These are phyloP conservation scores for Linurgus olivaceus DNA, from an alignment of 2,797 vertebrate genomes.

Conservation along the genomic window DNA sequence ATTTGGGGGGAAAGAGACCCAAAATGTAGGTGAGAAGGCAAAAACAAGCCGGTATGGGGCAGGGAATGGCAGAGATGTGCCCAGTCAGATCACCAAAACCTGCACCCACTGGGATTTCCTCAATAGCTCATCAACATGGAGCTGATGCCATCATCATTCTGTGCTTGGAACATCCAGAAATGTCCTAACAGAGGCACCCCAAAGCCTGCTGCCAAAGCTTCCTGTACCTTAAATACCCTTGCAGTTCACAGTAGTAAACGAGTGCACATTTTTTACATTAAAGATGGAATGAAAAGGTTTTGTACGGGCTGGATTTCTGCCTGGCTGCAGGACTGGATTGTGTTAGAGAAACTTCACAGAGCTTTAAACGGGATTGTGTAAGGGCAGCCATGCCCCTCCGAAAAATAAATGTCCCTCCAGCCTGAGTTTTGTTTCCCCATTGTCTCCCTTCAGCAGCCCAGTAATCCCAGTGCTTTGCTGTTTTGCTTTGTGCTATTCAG, in stretches of 20 bases:
- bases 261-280: constrained; percentile 30
- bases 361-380: constrained; percentile 52
- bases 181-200: background rate
- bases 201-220: background rate
- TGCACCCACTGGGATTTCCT: background rate
- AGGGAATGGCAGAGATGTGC: background rate
- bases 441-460: constrained; percentile 53
- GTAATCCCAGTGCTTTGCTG: constrained; percentile 50
- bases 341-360: constrained; percentile 39
- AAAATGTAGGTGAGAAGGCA: background rate
- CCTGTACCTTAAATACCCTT: background rate
- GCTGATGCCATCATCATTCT: fast-evolving
- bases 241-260: background rate
- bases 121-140: background rate
- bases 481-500: constrained; percentile 65
- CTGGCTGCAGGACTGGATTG: constrained; percentile 35
- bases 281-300: constrained; percentile 23
- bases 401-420: constrained; percentile 26
- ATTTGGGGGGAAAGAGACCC: background rate
- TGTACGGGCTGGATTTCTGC: background rate
- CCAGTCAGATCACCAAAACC: background rate
- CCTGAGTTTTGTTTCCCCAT: constrained; percentile 53
- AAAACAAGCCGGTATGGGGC: fast-evolving
- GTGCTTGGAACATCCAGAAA: background rate
- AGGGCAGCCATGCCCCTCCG: constrained; percentile 9